Evolutionary conservation across 2,113 vertebrate genomes (phyloP).

Genomic region (Boulengeromyrus knoepffleri): DNA sequence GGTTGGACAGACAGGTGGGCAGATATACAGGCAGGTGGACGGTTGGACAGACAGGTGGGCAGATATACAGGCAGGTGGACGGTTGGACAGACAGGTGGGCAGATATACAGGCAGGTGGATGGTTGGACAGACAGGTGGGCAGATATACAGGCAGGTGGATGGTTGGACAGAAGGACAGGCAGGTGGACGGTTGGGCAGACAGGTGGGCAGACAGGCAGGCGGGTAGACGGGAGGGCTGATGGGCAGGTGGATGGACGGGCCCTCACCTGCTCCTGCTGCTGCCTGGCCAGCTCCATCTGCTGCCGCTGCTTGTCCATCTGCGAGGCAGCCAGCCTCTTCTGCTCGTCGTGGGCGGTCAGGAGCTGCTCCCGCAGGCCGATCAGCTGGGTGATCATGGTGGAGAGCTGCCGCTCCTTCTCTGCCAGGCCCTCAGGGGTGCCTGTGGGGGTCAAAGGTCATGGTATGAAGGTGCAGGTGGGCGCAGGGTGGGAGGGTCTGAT

Average conservation of each 20-base stretch:
- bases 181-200: no score
- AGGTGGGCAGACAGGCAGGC: no score
- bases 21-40: not conserved
- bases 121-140: no score
- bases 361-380: constrained; percentile 98
- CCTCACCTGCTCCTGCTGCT: constrained; percentile 97
- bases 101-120: not conserved
- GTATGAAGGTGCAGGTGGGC: not conserved
- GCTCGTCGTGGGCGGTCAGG: constrained; percentile 91
- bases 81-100: not conserved
- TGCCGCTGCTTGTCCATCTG: constrained; percentile 98
- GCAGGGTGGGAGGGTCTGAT: constrained; percentile 7
- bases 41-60: not conserved
- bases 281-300: constrained; percentile 98
- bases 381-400: constrained; percentile 96
- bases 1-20: not conserved
- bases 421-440: constrained; percentile 97
- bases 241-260: not conserved
- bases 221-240: not conserved
- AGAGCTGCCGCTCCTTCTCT: constrained; percentile 97
- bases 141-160: no score
- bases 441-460: constrained; percentile 38
- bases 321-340: constrained; percentile 96
- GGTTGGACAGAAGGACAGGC: no score
- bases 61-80: not conserved